Conservation (phyloP, 2,888 invertebrate genomes). For the Brenthis daphne region DNA sequence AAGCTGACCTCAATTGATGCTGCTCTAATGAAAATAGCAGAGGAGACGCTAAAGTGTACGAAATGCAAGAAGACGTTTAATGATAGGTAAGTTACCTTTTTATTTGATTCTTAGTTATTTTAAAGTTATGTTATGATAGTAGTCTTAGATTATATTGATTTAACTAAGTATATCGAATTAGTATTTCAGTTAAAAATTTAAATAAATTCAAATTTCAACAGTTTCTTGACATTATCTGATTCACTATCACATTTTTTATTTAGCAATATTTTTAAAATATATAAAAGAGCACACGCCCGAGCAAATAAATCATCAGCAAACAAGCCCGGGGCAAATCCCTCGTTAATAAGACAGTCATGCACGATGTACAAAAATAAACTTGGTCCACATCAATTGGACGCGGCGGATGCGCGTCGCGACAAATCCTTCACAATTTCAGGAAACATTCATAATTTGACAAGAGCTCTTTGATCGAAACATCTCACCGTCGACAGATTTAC, state of each 20-base stretch:
- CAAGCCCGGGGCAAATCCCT: constrained; percentile 4
- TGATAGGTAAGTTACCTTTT: constrained; percentile 30
- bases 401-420: constrained; percentile 65
- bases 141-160: neutral
- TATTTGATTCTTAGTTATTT: neutral
- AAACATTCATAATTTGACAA: constrained; percentile 75
- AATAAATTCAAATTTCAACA: too few species aligned
- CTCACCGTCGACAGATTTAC: constrained; percentile 52
- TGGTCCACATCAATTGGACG: constrained; percentile 15
- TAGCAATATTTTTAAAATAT: neutral
- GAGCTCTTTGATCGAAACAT: constrained; percentile 63
- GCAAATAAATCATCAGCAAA: neutral
- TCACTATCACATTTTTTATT: too few species aligned
- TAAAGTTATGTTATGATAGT: neutral
- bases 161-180: too few species aligned
- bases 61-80: constrained; percentile 50
- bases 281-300: neutral
- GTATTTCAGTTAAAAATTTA: too few species aligned
- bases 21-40: constrained; percentile 17
- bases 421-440: constrained; percentile 76
- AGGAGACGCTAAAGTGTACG: constrained; percentile 34
- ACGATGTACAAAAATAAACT: constrained; percentile 11
- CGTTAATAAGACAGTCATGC: constrained; percentile 10
- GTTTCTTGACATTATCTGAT: too few species aligned
- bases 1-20: constrained; percentile 17